phyloP scores from a whole-genome alignment of 2,797 vertebrate species.

The Anniella stebbinsi region DNA sequence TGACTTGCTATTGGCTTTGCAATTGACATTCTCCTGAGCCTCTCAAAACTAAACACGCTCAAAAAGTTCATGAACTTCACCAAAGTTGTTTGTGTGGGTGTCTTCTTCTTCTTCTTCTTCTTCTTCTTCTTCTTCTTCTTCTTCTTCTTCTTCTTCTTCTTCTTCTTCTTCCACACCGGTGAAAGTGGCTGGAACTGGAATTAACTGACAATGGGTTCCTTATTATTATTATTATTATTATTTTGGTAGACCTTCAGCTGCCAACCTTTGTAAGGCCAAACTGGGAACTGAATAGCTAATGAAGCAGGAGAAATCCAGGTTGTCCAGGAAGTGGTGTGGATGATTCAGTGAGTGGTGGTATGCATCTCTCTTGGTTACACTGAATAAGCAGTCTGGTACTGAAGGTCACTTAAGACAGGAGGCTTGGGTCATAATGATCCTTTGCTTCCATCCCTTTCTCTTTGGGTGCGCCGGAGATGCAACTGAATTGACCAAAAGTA shows the following conservation, averaged over 20 bases:
- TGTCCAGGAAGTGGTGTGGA: constrained; percentile 14
- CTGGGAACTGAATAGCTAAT: neutral
- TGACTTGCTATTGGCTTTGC: neutral
- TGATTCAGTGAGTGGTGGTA: constrained; percentile 1
- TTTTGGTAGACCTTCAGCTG: neutral
- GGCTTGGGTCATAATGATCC: neutral
- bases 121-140: neutral
- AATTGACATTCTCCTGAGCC: neutral
- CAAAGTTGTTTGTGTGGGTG: neutral
- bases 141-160: neutral
- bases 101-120: neutral
- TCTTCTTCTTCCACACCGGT: neutral
- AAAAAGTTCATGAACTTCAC: constrained; percentile 35
- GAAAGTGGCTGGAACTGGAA: constrained; percentile 8
- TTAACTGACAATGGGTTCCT: neutral
- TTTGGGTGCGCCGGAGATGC: neutral
- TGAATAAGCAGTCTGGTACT: neutral
- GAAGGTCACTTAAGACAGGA: neutral
- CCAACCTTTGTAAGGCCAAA: neutral
- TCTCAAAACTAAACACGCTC: neutral
- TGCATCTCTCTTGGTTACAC: neutral
- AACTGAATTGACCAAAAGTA: neutral
- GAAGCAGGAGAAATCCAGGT: neutral
- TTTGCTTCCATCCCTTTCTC: neutral
- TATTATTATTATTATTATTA: no score